Conservation (phyloP, 2,888 invertebrate species). For the Drosophila recens region DNA sequence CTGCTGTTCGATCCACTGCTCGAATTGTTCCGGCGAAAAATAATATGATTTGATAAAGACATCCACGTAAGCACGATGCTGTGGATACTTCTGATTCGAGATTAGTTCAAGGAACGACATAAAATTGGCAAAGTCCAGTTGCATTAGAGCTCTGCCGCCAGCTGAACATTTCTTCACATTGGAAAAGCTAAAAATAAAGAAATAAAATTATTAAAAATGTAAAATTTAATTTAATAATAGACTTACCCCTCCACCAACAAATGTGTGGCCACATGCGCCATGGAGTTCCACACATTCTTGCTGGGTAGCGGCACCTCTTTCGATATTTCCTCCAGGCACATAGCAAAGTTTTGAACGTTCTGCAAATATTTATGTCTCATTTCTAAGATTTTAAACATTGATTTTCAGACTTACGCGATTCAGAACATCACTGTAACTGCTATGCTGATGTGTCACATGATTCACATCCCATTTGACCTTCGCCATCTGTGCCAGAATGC, state of each 20-base stretch:
- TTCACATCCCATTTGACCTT: conserved; percentile 98
- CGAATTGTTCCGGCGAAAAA: conserved; percentile 93
- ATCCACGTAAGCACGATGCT: conserved; percentile 96
- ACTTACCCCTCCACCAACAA: conserved; percentile 95
- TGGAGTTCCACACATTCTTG: conserved; percentile 93
- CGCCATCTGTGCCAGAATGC: conserved; percentile 93
- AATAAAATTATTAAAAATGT: not conserved
- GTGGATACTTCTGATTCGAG: conserved; percentile 92
- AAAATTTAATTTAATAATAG: not conserved
- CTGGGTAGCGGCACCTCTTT: conserved; percentile 90
- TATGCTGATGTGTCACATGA: conserved; percentile 97
- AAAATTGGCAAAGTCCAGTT: conserved; percentile 98
- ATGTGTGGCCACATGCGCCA: conserved; percentile 93
- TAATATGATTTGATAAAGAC: conserved; percentile 98
- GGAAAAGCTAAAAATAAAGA: conserved; percentile 87
- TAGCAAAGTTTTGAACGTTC: conserved; percentile 89
- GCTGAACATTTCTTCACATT: conserved; percentile 97
- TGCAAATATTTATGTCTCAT: conserved; percentile 38
- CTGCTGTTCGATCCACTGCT: conserved; percentile 94
- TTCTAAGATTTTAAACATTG: not conserved
- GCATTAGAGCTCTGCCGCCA: conserved; percentile 98
- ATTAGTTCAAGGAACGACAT: conserved; percentile 95
- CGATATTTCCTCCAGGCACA: conserved; percentile 91
- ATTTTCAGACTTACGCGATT: conserved; percentile 86
- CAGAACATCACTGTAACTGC: conserved; percentile 93